A percentile compares a stretch with the other conserved stretches of the same genome.
These are phyloP conservation scores for Lophotis ruficrista DNA, from an alignment of 2,113 vertebrate species.

Conservation along the genomic window DNA sequence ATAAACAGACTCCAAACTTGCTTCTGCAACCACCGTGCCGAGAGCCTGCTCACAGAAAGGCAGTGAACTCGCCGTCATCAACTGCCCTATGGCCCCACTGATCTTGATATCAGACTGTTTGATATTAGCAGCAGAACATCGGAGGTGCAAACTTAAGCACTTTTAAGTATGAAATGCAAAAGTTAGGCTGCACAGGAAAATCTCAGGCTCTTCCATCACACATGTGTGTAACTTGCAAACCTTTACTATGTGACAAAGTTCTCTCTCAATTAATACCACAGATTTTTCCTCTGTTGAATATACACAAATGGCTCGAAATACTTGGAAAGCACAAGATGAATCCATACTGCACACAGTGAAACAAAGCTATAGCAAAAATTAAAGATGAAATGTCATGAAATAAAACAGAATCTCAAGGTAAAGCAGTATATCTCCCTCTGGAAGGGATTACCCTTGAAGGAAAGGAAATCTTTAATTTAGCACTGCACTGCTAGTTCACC, in stretches of 20 bases:
- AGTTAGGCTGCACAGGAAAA: not conserved
- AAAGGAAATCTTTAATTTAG: not conserved
- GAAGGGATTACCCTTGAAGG: not conserved
- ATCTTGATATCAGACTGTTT: not conserved
- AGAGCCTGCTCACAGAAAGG: not conserved
- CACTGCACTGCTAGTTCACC: not conserved
- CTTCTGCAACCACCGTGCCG: not conserved
- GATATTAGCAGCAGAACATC: rapidly evolving
- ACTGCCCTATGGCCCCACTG: not conserved
- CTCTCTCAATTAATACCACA: not conserved
- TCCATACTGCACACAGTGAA: not conserved
- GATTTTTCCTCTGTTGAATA: not conserved
- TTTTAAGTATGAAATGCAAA: not conserved
- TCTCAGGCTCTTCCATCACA: rapidly evolving
- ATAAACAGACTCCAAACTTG: not conserved
- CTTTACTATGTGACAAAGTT: not conserved
- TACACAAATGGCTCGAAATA: not conserved
- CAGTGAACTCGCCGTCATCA: not conserved
- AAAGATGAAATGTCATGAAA: not conserved
- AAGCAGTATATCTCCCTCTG: not conserved
- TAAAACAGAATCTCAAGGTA: not conserved
- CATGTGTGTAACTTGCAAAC: rapidly evolving
- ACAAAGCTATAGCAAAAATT: not conserved
- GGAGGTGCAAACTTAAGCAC: not conserved
- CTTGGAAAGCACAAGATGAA: not conserved